These are phyloP conservation scores for Heliconius ismenius DNA, from an alignment of 2,888 invertebrate genomes.

Conservation along the genomic window DNA sequence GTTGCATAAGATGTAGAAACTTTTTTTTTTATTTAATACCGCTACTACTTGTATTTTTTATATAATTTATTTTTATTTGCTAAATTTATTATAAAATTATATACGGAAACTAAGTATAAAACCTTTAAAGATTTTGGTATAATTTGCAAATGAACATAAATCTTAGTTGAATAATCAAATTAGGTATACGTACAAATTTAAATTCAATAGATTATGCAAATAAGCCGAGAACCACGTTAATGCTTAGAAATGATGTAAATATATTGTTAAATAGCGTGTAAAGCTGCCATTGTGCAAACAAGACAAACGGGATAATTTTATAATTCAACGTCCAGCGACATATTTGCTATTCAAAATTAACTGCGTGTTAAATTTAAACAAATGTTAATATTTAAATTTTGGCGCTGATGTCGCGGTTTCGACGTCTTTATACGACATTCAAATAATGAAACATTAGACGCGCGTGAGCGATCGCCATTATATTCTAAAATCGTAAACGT, in stretches of 20 bases:
- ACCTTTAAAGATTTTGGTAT: not conserved
- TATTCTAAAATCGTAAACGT: slow-evolving; percentile 63
- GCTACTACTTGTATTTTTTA: not conserved
- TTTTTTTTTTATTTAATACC: no score
- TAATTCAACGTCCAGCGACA: slow-evolving; percentile 64
- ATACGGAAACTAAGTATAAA: not conserved
- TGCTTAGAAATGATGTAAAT: slow-evolving; percentile 65
- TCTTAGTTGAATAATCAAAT: slow-evolving; percentile 52
- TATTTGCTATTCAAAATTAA: slow-evolving; percentile 70
- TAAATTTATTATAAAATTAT: not conserved
- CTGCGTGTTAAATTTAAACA: slow-evolving; percentile 79
- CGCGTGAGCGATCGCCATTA: slow-evolving; percentile 66
- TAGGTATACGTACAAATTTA: slow-evolving; percentile 53
- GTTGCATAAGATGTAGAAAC: no score
- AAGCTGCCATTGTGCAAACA: slow-evolving; percentile 64
- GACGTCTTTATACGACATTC: slow-evolving; percentile 75
- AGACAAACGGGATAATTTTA: slow-evolving; percentile 69
- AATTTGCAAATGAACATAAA: slow-evolving; percentile 44
- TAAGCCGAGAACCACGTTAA: slow-evolving; percentile 65
- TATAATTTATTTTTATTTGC: not conserved
- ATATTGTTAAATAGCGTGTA: slow-evolving; percentile 79
- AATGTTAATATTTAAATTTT: slow-evolving; percentile 73
- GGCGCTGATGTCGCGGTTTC: slow-evolving; percentile 70
- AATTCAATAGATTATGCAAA: slow-evolving; percentile 72
- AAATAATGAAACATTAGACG: slow-evolving; percentile 67